These are phyloP conservation scores for Procambarus virginalis DNA, from an alignment of 1,140 invertebrate species.

Conservation along the genomic window DNA sequence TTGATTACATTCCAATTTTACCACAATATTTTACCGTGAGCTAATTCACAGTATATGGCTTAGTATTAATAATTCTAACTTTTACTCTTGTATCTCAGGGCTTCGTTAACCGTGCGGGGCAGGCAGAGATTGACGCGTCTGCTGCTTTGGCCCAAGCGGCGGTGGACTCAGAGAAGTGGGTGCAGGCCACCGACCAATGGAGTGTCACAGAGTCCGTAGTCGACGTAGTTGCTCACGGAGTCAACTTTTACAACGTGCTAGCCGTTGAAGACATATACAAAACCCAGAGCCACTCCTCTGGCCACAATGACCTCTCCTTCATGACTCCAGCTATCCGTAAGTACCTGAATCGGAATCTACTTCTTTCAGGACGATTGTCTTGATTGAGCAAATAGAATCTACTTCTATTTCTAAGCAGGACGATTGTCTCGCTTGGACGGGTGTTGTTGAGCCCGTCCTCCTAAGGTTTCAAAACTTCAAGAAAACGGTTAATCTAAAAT, in stretches of 20 bases:
- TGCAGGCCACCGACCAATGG: constrained; percentile 81
- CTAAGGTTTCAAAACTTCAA: too few relatives aligned
- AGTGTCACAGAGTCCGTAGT: constrained; percentile 79
- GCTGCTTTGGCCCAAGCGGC: constrained; percentile 73
- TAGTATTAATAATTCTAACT: too few relatives aligned
- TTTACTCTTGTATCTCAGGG: constrained; percentile 73
- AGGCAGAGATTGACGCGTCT: constrained; percentile 72
- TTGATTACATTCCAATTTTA: too few relatives aligned
- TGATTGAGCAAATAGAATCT: too few relatives aligned
- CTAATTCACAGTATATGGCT: too few relatives aligned
- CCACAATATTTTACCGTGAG: too few relatives aligned
- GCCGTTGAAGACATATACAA: constrained; percentile 70
- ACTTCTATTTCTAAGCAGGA: too few relatives aligned
- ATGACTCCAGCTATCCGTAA: constrained; percentile 64
- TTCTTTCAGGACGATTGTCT: too few relatives aligned
- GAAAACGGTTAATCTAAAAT: too few relatives aligned
- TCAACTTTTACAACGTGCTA: constrained; percentile 87
- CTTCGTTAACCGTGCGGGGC: constrained; percentile 75
- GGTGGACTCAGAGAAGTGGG: constrained; percentile 75
- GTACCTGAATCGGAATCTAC: constrained; percentile 7
- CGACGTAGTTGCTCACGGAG: constrained; percentile 77
- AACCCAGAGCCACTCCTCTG: constrained; percentile 4
- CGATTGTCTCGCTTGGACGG: too few relatives aligned
- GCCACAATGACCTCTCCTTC: constrained; percentile 49
- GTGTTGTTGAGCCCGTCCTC: too few relatives aligned